Conservation (phyloP, 2,113 vertebrate species). For the Charina bottae region DNA sequence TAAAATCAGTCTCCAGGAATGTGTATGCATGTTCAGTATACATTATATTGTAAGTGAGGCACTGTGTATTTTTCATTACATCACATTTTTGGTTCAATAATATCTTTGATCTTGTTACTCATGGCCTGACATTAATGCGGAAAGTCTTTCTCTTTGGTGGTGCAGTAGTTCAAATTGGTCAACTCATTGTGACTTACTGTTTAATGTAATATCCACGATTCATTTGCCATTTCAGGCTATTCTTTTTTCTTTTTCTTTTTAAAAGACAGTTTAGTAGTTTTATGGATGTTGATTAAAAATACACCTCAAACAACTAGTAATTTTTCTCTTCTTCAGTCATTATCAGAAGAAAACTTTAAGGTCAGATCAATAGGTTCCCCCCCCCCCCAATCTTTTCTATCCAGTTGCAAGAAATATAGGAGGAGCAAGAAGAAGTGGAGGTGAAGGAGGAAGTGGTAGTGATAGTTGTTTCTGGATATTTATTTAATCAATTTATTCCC, state of each 20-base stretch:
- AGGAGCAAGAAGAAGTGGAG: not conserved
- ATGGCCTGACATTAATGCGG: slow-evolving; percentile 39
- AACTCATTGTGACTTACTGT: slow-evolving; percentile 36
- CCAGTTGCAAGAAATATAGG: not conserved
- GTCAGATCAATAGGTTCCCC: too few species aligned
- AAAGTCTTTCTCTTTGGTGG: slow-evolving; percentile 54
- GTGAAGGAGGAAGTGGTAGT: not conserved
- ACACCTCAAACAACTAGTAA: slow-evolving; percentile 8
- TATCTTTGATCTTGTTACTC: slow-evolving; percentile 55
- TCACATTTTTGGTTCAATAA: slow-evolving; percentile 58
- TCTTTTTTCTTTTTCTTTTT: not conserved
- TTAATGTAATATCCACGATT: slow-evolving; percentile 49
- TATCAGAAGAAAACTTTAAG: not conserved
- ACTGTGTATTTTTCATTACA: slow-evolving; percentile 36
- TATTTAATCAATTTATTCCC: too few species aligned
- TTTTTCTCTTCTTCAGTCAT: not conserved
- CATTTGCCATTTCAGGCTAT: slow-evolving; percentile 48
- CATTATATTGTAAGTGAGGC: slow-evolving; percentile 50
- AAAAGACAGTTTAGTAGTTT: slow-evolving; percentile 26
- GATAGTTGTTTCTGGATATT: not conserved
- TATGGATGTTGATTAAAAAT: not conserved
- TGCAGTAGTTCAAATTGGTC: slow-evolving; percentile 55
- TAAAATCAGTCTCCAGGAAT: slow-evolving; percentile 54
- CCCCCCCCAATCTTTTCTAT: not conserved
- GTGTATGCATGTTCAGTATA: slow-evolving; percentile 19